Conservation (phyloP, 1,140 invertebrate genomes). For the Drosophila ogumai region DNA sequence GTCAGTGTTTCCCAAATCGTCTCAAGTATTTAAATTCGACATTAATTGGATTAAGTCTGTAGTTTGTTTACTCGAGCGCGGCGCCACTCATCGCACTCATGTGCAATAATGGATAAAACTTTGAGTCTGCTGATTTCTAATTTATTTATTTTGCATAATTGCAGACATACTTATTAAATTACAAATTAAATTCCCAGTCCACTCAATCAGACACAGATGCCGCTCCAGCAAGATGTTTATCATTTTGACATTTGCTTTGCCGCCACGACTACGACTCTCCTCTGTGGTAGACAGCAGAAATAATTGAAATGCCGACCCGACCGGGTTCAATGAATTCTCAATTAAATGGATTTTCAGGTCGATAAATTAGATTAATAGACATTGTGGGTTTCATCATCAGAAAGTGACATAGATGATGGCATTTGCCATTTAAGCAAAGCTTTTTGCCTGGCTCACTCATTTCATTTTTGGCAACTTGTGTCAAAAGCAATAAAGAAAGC, state of each 20-base stretch:
- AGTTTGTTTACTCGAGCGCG: slow-evolving; percentile 48
- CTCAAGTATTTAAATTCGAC: slow-evolving; percentile 77
- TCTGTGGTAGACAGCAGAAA: slow-evolving; percentile 25
- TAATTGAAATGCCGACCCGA: slow-evolving; percentile 20
- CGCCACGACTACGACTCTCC: background rate
- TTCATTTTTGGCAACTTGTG: background rate
- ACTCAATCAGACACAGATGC: slow-evolving; percentile 1
- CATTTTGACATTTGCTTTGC: slow-evolving; percentile 29
- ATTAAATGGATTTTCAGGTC: slow-evolving; percentile 26
- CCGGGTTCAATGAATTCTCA: slow-evolving; percentile 24
- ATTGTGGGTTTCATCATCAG: background rate
- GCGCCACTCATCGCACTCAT: slow-evolving; percentile 36
- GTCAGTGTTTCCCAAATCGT: slow-evolving; percentile 52
- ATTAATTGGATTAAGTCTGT: slow-evolving; percentile 80
- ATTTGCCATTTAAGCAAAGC: slow-evolving; percentile 2
- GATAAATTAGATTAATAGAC: slow-evolving; percentile 11
- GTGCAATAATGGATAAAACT: slow-evolving; percentile 17
- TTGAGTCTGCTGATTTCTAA: slow-evolving; percentile 36
- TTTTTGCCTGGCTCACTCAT: background rate
- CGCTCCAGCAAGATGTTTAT: slow-evolving; percentile 2
- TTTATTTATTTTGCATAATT: slow-evolving; percentile 64
- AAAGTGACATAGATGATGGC: background rate
- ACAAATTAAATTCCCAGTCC: slow-evolving; percentile 23
- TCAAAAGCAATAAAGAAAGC: background rate
- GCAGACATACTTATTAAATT: slow-evolving; percentile 64